A percentile compares a stretch with the other conserved stretches of the same genome.
Conservation (phyloP, 2,888 invertebrate species). For the Hydropsyche betteni region DNA sequence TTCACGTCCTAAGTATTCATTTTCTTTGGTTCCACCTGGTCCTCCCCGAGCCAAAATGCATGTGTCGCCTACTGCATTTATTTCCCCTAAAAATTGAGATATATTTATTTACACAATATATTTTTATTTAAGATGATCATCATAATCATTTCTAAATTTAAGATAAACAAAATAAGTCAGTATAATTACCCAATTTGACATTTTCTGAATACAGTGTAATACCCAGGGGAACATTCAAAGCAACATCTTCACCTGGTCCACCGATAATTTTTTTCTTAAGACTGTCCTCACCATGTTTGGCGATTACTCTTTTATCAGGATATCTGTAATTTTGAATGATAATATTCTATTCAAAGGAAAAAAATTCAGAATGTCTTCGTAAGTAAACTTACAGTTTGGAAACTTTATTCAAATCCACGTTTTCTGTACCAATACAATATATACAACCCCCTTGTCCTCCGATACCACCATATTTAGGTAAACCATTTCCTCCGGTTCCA, state of each 20-base stretch:
- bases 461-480: conserved; percentile 84
- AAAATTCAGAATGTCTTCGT: background rate
- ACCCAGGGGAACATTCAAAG: conserved; percentile 83
- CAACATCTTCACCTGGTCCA: conserved; percentile 73
- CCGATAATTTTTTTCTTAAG: conserved; percentile 79
- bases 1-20: conserved; percentile 78
- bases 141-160: no score
- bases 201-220: conserved; percentile 76
- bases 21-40: conserved; percentile 79
- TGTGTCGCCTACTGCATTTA: conserved; percentile 74
- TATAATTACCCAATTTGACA: conserved; percentile 69
- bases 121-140: no score
- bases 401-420: conserved; percentile 66
- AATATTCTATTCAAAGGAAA: background rate
- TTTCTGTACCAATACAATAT: conserved; percentile 73
- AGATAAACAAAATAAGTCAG: background rate
- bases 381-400: conserved; percentile 52
- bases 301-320: conserved; percentile 70
- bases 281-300: conserved; percentile 80
- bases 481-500: conserved; percentile 79
- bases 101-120: background rate
- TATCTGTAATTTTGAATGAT: conserved; percentile 55
- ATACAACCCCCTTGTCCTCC: conserved; percentile 94
- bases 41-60: conserved; percentile 85
- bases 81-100: conserved; percentile 69